Conservation (phyloP, 1,140 invertebrate species). For the Lithobius niger region DNA sequence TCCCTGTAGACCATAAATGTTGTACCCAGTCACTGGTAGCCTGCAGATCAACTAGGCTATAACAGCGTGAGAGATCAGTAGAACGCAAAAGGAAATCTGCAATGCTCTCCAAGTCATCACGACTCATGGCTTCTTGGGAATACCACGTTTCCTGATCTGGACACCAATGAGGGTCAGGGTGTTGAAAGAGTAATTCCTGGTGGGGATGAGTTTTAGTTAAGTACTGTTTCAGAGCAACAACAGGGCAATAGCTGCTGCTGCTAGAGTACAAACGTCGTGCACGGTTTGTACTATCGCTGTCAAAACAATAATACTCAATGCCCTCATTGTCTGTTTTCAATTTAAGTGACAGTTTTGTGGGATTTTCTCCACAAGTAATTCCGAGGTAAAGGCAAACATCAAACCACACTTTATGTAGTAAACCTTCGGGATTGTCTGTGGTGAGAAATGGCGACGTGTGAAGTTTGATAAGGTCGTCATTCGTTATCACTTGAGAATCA, state of each 20-base stretch:
- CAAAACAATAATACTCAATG: background rate
- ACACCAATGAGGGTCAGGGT: background rate
- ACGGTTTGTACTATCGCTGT: background rate
- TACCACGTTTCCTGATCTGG: background rate
- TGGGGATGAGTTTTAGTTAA: background rate
- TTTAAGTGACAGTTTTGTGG: background rate
- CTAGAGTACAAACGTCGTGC: background rate
- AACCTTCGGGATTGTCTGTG: slow-evolving; percentile 2
- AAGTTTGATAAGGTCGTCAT: background rate
- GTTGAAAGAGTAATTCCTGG: slow-evolving; percentile 1
- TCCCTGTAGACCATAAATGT: background rate
- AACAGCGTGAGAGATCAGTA: background rate
- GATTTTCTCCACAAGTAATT: slow-evolving; percentile 1
- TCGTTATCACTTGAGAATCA: background rate
- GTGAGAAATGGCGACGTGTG: background rate
- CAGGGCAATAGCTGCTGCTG: background rate
- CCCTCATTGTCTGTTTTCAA: background rate
- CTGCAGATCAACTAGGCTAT: background rate
- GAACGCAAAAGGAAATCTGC: slow-evolving; percentile 5
- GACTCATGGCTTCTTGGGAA: slow-evolving; percentile 1
- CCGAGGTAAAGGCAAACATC: background rate
- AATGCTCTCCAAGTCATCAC: slow-evolving; percentile 2
- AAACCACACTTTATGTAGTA: slow-evolving; percentile 7
- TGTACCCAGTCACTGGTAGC: slow-evolving; percentile 5
- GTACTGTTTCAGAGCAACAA: slow-evolving; percentile 1